Evolutionary conservation across 2,113 vertebrate genomes (phyloP).

Genomic region (Anolis carolinensis): DNA sequence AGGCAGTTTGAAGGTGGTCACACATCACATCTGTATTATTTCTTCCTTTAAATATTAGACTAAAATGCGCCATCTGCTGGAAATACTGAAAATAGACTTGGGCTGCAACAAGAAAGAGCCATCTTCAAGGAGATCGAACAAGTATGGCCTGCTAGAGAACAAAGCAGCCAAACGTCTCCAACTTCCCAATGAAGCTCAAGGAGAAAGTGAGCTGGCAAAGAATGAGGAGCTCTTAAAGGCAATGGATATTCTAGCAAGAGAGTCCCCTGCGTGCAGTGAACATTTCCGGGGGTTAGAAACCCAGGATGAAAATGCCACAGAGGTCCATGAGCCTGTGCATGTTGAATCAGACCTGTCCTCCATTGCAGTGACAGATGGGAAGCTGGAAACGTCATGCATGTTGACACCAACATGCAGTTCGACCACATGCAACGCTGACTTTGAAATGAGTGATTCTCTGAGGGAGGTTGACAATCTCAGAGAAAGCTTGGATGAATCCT

Average conservation of each 20-base stretch:
- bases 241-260: constrained; percentile 7
- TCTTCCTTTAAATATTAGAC: constrained; percentile 51
- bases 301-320: constrained; percentile 39
- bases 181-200: neutral
- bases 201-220: constrained; percentile 15
- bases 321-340: constrained; percentile 1
- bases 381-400: neutral
- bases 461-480: constrained; percentile 49
- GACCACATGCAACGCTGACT: constrained; percentile 37
- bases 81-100: constrained; percentile 69
- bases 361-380: constrained; percentile 35
- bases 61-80: constrained; percentile 77
- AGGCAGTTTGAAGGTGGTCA: neutral
- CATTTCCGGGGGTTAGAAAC: constrained; percentile 11
- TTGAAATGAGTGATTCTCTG: constrained; percentile 34
- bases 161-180: neutral
- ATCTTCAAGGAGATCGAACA: neutral
- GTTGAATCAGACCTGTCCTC: constrained; percentile 23
- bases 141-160: neutral
- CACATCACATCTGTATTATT: neutral
- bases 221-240: constrained; percentile 42
- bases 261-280: neutral
- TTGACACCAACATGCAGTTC: constrained; percentile 32
- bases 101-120: constrained; percentile 18
- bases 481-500: constrained; percentile 18